Evolutionary conservation across 2,888 invertebrate species (phyloP).

Genomic region (Meta bourneti): DNA sequence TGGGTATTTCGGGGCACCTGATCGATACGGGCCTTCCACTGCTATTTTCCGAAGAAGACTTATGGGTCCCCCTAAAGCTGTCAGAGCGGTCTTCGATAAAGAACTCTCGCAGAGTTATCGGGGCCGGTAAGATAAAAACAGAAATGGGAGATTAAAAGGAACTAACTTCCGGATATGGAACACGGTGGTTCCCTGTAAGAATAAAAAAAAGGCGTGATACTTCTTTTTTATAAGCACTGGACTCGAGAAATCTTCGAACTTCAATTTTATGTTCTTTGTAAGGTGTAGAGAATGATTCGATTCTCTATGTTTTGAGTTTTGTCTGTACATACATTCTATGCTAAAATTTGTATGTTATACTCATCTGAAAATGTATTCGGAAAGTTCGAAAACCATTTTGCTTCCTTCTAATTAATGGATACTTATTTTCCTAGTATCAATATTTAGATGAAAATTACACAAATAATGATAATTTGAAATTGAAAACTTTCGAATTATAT

Average conservation of each 20-base stretch:
- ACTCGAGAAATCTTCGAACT: background rate
- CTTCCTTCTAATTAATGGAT: too few species aligned
- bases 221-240: background rate
- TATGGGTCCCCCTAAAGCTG: conserved; percentile 61
- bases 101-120: conserved; percentile 56
- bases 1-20: conserved; percentile 25
- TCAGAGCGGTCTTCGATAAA: conserved; percentile 56
- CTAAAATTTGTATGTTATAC: too few species aligned
- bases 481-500: too few species aligned
- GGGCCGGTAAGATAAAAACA: conserved; percentile 44
- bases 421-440: too few species aligned
- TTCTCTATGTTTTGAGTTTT: too few species aligned
- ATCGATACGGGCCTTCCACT: conserved; percentile 45
- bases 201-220: background rate
- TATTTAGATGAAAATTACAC: too few species aligned
- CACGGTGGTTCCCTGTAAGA: background rate
- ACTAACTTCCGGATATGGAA: conserved; percentile 47
- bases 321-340: too few species aligned
- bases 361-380: too few species aligned
- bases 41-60: conserved; percentile 54
- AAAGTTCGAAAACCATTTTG: too few species aligned
- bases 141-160: conserved; percentile 53
- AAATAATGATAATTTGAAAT: too few species aligned
- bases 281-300: background rate
- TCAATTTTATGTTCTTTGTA: background rate